Evolutionary conservation across 64 coral and sea anemone genomes (phyloP), one percentile per base, ranked within the genome.

Genomic region (Astreopora myriophthalma): DNA sequence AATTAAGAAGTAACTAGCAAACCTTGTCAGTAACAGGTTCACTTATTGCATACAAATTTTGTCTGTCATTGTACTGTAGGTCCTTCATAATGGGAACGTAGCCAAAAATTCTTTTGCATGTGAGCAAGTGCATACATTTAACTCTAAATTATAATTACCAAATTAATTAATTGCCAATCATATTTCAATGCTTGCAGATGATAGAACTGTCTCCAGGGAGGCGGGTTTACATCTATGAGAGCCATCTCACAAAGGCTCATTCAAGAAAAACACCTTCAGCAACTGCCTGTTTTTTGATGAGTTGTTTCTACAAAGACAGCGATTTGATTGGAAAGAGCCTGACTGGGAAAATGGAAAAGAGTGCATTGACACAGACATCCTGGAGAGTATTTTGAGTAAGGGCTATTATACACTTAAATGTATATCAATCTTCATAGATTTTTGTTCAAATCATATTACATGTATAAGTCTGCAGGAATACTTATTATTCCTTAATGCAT

Each of bases 381-480:
- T 90, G 23, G 88, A 90, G 0, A 90, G 88, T 32, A 91, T 91
- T 23, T 8, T 91, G 76, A 91, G 88, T 91, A 90, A 90, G 76
- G 42, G 40, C 58, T 71, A 71, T 71, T 71, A 71, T 8, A 71
- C 42, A 46, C 42, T 46, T 46, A 46, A 46, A 67, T 67, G 63
- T 67, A 67, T 67, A 67, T 67, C n/a, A 25, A 67, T 25, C 63
- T 25, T 67, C 63, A 67, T 25, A 23, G 22, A 67, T 67, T 67
- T 67, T 67, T 67, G 19, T 25, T 25, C 22, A 67, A 67, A 67
- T 67, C 26, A 25, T 23, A 25, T 25, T 67, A 67, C 19, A 67
- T 25, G 63, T 25, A 67, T 67, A 23, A 67, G 42, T 67, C 20
- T 67, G 63, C 7, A 23, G 19, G 7, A 67, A 67, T 23, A 67